These are phyloP conservation scores for Piaya cayana DNA, from an alignment of 2,113 vertebrate genomes.

Conservation along the genomic window DNA sequence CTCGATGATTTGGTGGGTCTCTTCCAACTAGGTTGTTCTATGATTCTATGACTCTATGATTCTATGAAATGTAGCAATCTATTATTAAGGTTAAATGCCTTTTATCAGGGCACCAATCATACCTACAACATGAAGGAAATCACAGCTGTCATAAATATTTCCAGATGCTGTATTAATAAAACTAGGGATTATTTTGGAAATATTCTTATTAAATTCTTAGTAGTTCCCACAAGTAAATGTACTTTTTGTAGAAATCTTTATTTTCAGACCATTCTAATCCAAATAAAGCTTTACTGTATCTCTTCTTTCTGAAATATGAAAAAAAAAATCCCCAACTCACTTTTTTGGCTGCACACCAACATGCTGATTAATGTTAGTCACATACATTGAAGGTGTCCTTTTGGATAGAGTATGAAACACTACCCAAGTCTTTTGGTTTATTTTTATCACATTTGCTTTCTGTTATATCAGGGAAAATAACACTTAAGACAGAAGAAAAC, in stretches of 20 bases:
- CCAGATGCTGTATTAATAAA: not conserved
- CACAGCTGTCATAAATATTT: not conserved
- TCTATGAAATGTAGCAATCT: not conserved
- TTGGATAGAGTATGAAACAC: not conserved
- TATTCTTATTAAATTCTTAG: not conserved
- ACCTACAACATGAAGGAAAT: not conserved
- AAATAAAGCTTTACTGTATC: not conserved
- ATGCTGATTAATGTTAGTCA: not conserved
- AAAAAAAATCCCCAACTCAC: not conserved
- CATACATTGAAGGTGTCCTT: not conserved
- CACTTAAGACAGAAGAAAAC: not conserved
- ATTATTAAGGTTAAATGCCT: not conserved
- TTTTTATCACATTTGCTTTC: not conserved
- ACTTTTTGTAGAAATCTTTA: not conserved
- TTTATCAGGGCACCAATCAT: not conserved
- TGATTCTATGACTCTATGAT: too few relatives aligned
- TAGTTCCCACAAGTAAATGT: not conserved
- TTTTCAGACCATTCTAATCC: not conserved
- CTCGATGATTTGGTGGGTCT: too few relatives aligned
- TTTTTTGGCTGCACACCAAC: not conserved
- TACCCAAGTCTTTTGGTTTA: not conserved
- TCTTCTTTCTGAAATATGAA: not conserved
- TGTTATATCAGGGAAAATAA: not conserved
- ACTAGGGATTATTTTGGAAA: not conserved
- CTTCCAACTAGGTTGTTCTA: too few relatives aligned